Percentiles rank a stretch among this genome's conserved stretches.
Conservation (phyloP, 2,113 vertebrate species). For the Falcunculus frontatus region DNA sequence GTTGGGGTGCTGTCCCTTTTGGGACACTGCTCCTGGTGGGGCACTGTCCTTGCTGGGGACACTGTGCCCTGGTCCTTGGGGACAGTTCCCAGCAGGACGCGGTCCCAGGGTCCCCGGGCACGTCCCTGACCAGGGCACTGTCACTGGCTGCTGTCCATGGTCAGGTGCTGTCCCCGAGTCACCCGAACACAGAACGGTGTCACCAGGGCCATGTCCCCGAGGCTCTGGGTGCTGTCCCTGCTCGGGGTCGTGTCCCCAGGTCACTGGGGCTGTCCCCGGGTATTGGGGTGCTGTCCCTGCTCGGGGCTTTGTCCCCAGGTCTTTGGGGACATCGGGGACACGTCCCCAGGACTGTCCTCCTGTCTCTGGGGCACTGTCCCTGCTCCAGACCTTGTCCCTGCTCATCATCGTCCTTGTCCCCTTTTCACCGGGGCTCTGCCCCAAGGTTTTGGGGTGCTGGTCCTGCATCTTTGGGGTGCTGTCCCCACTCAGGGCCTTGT, state of each 20-base stretch:
- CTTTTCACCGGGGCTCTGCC: not conserved
- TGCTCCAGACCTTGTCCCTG: not conserved
- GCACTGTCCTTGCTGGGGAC: not conserved
- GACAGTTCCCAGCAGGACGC: not conserved
- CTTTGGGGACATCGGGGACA: not conserved
- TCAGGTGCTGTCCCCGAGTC: not conserved
- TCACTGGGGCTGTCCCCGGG: not conserved
- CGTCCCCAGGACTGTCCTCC: not conserved
- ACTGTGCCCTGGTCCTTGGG: not conserved
- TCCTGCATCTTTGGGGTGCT: not conserved
- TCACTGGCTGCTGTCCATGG: not conserved
- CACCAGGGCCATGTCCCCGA: not conserved
- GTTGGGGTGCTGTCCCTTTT: not conserved
- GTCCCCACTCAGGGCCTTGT: not conserved
- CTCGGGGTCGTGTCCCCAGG: not conserved
- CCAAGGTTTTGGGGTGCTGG: not conserved
- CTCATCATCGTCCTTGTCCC: not conserved
- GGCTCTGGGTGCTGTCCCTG: not conserved
- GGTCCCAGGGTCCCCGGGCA: accelerated
- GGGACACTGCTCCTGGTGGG: not conserved
- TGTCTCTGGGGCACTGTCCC: not conserved
- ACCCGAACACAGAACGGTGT: not conserved
- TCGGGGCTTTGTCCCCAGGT: not conserved
- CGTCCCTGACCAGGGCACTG: not conserved
- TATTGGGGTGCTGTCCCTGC: not conserved